These are phyloP conservation scores for Nannoperca obscura DNA, from an alignment of 2,797 vertebrate species.

Conservation along the genomic window DNA sequence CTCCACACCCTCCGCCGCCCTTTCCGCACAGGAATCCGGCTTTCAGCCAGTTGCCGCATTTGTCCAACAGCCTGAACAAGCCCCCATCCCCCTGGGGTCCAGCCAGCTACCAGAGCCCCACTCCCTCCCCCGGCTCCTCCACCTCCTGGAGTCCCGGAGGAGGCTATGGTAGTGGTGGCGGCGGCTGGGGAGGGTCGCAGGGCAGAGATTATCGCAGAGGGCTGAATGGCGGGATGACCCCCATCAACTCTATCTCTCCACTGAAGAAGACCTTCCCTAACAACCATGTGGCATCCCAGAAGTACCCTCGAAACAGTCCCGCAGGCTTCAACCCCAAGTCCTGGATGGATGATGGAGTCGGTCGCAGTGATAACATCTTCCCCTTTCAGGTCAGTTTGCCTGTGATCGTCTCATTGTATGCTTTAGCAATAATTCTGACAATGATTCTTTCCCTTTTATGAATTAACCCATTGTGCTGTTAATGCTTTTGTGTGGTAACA, in stretches of 20 bases:
- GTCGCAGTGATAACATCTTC: constrained; percentile 97
- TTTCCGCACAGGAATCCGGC: constrained; percentile 92
- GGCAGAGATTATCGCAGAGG: constrained; percentile 97
- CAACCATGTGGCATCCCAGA: constrained; percentile 98
- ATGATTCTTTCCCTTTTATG: neutral
- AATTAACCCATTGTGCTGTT: neutral
- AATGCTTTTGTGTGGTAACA: constrained; percentile 9
- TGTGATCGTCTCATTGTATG: constrained; percentile 13
- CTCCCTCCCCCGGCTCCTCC: constrained; percentile 93
- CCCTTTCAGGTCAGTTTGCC: constrained; percentile 94
- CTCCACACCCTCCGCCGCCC: constrained; percentile 91
- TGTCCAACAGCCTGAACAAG: constrained; percentile 98
- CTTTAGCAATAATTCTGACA: neutral
- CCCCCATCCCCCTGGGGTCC: constrained; percentile 97
- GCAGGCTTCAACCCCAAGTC: constrained; percentile 96
- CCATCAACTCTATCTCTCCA: constrained; percentile 98
- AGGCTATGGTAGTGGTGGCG: constrained; percentile 92
- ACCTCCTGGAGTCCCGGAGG: constrained; percentile 97
- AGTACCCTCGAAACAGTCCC: constrained; percentile 95
- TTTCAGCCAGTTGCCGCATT: constrained; percentile 97
- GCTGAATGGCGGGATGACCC: constrained; percentile 96
- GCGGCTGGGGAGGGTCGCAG: constrained; percentile 95
- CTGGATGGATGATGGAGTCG: constrained; percentile 98
- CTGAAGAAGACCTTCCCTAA: constrained; percentile 99
- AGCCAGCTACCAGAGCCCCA: constrained; percentile 97